Percentiles rank a stretch among this genome's conserved stretches.
These are phyloP conservation scores for Chloropsis cyanopogon DNA, from an alignment of 2,113 vertebrate genomes.

Conservation along the genomic window DNA sequence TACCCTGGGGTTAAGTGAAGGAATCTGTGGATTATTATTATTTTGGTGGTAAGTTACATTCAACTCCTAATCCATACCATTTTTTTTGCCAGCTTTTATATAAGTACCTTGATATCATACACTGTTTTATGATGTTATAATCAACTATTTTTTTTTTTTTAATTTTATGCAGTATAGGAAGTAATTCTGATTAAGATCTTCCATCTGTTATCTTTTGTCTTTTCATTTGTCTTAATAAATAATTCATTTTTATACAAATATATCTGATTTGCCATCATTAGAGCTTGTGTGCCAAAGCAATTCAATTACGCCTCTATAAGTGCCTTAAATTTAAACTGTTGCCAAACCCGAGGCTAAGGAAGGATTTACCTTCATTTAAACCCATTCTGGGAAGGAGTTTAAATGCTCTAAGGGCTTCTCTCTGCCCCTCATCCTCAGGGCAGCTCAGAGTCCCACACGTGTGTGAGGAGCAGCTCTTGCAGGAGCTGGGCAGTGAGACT, in stretches of 20 bases:
- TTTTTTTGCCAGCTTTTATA: not conserved
- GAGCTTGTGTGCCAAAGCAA: not conserved
- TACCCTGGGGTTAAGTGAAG: not conserved
- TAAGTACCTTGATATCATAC: not conserved
- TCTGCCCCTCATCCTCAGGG: not conserved
- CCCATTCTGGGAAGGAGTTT: not conserved
- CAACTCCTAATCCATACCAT: not conserved
- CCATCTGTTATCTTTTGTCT: not conserved
- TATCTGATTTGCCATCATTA: not conserved
- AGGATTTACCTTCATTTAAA: not conserved
- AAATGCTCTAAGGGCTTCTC: not conserved
- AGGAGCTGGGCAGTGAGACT: not conserved
- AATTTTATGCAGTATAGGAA: not conserved
- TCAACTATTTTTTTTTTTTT: not conserved
- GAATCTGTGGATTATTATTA: not conserved
- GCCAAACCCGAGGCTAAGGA: not conserved
- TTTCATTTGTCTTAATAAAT: not conserved
- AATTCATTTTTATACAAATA: not conserved
- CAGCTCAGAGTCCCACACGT: not conserved
- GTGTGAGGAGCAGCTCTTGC: not conserved
- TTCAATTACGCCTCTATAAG: not conserved
- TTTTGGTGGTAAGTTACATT: not conserved
- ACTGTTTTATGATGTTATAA: not conserved
- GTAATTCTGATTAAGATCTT: not conserved
- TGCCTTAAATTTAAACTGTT: not conserved